Percentiles rank a stretch among this genome's conserved stretches.
Evolutionary conservation across 2,113 vertebrate genomes (phyloP).

Genomic region (Brienomyrus longianalis): DNA sequence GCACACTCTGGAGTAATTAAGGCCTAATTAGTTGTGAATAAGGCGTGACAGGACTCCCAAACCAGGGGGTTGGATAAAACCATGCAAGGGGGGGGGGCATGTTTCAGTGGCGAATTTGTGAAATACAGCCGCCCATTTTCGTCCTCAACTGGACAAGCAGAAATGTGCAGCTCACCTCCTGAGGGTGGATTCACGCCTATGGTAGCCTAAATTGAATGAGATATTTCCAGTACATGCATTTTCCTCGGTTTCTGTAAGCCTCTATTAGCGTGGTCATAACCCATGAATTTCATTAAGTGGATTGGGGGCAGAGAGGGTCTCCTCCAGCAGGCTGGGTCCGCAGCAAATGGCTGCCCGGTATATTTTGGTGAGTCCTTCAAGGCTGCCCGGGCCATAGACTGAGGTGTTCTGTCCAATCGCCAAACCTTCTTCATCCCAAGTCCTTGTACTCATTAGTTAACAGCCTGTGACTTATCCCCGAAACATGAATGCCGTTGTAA

Average conservation of each 20-base stretch:
- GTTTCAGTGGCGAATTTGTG: neutral
- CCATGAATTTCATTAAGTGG: neutral
- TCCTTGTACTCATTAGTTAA: neutral
- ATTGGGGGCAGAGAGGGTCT: neutral
- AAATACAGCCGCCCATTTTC: neutral
- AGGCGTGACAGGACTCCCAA: neutral
- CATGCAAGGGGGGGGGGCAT: neutral
- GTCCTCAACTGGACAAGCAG: neutral
- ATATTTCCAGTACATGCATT: neutral
- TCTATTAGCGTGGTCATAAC: neutral
- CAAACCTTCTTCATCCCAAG: neutral
- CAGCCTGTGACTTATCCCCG: neutral
- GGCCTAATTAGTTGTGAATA: neutral
- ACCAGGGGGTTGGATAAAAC: neutral
- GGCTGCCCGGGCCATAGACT: neutral
- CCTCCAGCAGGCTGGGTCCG: neutral
- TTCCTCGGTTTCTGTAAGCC: neutral
- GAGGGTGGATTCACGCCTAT: neutral
- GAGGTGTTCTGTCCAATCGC: neutral
- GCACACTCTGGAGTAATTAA: neutral
- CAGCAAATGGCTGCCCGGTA: neutral
- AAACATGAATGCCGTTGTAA: neutral
- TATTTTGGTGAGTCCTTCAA: neutral
- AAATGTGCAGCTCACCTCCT: neutral
- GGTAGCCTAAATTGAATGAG: neutral